phyloP scores from a whole-genome alignment of 64 coral and sea anemone species.

The Stichodactyla helianthus region DNA sequence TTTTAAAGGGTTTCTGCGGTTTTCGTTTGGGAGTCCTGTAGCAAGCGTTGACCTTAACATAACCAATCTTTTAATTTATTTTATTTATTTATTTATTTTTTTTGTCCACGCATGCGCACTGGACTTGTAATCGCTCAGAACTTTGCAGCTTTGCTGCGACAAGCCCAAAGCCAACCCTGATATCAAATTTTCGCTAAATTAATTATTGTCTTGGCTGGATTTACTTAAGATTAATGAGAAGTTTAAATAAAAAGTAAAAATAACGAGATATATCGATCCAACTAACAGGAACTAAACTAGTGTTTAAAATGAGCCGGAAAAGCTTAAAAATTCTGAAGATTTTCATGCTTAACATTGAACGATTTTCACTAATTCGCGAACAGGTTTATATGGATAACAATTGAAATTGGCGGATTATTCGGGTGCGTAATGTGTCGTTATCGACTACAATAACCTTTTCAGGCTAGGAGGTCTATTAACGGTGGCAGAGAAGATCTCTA shows the following conservation, averaged over 20 bases:
- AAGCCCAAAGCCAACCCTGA: background rate
- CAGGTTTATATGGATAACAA: background rate
- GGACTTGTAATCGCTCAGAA: background rate
- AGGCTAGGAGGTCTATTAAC: background rate
- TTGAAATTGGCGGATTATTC: constrained; percentile 1
- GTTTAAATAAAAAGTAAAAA: background rate
- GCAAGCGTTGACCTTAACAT: too few relatives aligned
- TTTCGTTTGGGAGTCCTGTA: too few relatives aligned
- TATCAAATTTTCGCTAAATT: background rate
- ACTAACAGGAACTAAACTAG: background rate
- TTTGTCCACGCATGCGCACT: background rate
- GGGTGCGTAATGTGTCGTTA: background rate
- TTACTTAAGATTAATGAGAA: background rate
- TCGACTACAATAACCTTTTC: background rate
- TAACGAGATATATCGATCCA: background rate
- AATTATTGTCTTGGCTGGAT: background rate
- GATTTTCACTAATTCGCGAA: background rate
- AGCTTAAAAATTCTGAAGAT: background rate
- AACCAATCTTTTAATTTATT: too few relatives aligned
- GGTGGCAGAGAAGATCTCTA: background rate
- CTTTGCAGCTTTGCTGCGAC: background rate
- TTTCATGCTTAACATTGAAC: background rate
- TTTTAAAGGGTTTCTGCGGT: too few relatives aligned
- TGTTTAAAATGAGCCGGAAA: background rate
- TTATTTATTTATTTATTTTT: background rate